Percentiles rank a stretch among this genome's conserved stretches.
phyloP scores from a whole-genome alignment of 2,797 vertebrate species.

The Hypotaenidia philippensis region DNA sequence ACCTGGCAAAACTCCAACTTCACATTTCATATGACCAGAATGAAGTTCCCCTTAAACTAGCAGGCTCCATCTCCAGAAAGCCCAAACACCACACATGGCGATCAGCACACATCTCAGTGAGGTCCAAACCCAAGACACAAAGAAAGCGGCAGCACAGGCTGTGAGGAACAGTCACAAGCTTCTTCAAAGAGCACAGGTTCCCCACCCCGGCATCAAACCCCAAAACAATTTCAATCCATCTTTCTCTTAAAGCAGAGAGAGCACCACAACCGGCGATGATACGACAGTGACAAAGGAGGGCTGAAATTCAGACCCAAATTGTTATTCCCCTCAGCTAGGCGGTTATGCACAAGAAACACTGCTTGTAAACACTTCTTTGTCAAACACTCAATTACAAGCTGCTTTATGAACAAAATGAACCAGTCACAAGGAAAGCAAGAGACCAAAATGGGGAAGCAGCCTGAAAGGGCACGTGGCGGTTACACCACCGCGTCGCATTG shows the following conservation, averaged over 20 bases:
- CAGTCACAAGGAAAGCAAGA: slow-evolving; percentile 23
- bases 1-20: neutral
- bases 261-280: neutral
- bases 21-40: neutral
- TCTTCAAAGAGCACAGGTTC: neutral
- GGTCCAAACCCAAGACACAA: neutral
- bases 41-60: neutral
- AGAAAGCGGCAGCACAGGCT: accelerated
- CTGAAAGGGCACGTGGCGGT: neutral
- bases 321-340: slow-evolving; percentile 75
- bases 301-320: slow-evolving; percentile 68
- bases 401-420: slow-evolving; percentile 67
- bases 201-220: neutral
- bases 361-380: slow-evolving; percentile 73
- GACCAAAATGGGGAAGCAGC: neutral
- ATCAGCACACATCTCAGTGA: neutral
- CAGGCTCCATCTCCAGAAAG: neutral
- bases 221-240: neutral
- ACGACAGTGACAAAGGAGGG: slow-evolving; percentile 59
- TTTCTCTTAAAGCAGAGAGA: slow-evolving; percentile 43
- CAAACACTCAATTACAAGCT: slow-evolving; percentile 72
- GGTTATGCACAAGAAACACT: slow-evolving; percentile 63
- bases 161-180: neutral
- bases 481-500: accelerated
- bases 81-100: neutral